Conservation (phyloP, 2,113 vertebrate genomes). For the Promerops cafer region DNA sequence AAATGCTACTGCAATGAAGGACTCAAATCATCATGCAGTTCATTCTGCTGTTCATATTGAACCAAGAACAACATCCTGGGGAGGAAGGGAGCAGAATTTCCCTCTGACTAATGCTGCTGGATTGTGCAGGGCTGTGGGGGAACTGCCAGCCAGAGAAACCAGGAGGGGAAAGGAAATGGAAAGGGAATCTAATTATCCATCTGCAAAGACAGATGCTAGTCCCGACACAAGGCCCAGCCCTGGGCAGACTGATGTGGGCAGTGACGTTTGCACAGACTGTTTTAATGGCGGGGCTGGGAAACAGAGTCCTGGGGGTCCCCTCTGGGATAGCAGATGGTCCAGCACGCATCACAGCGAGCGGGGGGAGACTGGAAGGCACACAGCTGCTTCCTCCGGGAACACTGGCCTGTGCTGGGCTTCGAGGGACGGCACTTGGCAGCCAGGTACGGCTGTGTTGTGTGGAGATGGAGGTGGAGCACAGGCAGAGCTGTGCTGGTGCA, state of each 20-base stretch:
- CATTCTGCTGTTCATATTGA: neutral
- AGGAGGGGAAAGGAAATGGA: constrained; percentile 18
- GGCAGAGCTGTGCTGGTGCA: neutral
- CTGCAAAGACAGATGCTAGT: neutral
- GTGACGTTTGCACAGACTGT: neutral
- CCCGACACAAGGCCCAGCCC: neutral
- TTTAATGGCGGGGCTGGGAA: neutral
- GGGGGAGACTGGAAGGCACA: neutral
- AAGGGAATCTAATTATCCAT: constrained; percentile 37
- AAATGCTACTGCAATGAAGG: neutral
- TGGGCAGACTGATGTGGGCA: neutral
- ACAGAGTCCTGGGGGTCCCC: neutral
- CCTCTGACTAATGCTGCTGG: constrained; percentile 22
- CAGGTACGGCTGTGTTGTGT: fast-evolving
- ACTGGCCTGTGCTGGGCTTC: fast-evolving
- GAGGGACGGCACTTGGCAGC: neutral
- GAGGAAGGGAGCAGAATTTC: constrained; percentile 10
- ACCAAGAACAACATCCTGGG: neutral
- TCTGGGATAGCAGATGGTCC: neutral
- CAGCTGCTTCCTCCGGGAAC: fast-evolving
- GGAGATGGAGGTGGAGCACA: neutral
- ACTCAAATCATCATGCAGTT: neutral
- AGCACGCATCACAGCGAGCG: fast-evolving
- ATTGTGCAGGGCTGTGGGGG: neutral
- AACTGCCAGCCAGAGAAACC: constrained; percentile 7